Evolutionary conservation across 1,140 invertebrate species (phyloP).

Genomic region (Armadillidium nasatum): DNA sequence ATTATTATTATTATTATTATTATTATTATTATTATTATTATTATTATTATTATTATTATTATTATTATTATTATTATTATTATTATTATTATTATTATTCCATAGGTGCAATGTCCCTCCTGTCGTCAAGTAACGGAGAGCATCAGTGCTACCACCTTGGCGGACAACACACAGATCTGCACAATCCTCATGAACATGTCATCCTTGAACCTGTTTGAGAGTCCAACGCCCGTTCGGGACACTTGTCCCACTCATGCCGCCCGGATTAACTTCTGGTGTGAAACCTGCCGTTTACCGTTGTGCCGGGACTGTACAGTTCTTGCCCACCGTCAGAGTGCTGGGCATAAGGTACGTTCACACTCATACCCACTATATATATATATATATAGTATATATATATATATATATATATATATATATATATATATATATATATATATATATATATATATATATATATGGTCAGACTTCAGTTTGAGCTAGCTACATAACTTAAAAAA

Average conservation of each 20-base stretch:
- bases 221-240: constrained; percentile 31
- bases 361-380: too few species aligned
- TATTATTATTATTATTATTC: too few species aligned
- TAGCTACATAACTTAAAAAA: too few species aligned
- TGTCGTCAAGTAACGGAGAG: background rate
- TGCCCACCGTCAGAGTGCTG: constrained; percentile 34
- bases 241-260: constrained; percentile 39
- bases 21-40: too few species aligned
- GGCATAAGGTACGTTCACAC: constrained; percentile 44
- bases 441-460: too few species aligned
- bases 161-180: background rate
- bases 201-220: background rate
- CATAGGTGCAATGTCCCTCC: background rate
- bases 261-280: constrained; percentile 44
- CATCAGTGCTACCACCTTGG: background rate
- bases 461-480: too few species aligned
- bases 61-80: too few species aligned
- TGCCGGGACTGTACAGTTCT: constrained; percentile 43
- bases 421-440: too few species aligned
- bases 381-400: too few species aligned
- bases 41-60: too few species aligned
- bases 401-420: too few species aligned
- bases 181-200: background rate
- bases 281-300: constrained; percentile 38
- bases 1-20: too few species aligned